These are phyloP conservation scores for Philaethria dido DNA, from an alignment of 2,888 invertebrate genomes.

Conservation along the genomic window DNA sequence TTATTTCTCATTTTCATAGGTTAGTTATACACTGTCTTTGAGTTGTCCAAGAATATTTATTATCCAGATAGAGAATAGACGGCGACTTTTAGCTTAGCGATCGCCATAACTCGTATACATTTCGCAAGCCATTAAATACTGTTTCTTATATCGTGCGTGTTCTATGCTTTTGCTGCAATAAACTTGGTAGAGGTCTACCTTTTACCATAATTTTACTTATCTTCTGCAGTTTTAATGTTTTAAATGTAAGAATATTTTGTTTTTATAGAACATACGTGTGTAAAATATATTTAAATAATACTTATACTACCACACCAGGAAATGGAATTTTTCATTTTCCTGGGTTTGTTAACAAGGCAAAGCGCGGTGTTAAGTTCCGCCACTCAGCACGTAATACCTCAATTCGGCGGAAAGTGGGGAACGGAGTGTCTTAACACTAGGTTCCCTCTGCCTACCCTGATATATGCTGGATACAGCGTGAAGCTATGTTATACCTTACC, in stretches of 20 bases:
- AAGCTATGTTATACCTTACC: too few species aligned
- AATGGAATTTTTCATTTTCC: too few species aligned
- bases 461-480: too few species aligned
- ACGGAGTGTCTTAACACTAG: too few species aligned
- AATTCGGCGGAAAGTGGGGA: too few species aligned
- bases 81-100: background rate
- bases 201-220: background rate
- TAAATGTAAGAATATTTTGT: background rate
- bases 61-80: background rate
- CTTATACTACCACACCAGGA: too few species aligned
- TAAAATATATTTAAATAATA: background rate
- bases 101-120: background rate
- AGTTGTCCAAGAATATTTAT: background rate
- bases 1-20: too few species aligned
- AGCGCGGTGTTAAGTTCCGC: too few species aligned
- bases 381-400: too few species aligned
- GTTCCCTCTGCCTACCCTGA: too few species aligned
- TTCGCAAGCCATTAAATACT: slow-evolving; percentile 7
- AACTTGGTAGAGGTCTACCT: background rate
- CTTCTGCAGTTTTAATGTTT: background rate
- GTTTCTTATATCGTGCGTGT: background rate
- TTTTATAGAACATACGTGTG: background rate
- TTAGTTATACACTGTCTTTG: background rate
- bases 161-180: background rate
- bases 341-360: too few species aligned